phyloP scores from a whole-genome alignment of 2,888 invertebrate genomes.

The Thyatira batis region DNA sequence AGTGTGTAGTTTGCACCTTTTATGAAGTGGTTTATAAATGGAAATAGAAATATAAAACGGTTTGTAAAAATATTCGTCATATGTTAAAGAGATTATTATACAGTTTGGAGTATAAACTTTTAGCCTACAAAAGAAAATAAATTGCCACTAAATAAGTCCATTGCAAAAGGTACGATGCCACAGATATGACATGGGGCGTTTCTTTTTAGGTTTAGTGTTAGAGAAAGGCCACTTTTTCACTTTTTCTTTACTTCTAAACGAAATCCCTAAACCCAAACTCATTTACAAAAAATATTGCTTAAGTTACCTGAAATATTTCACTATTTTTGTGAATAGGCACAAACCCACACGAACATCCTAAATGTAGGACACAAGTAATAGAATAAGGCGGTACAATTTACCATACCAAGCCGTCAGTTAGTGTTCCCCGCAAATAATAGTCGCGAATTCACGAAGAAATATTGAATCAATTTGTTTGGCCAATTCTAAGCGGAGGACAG shows the following conservation, averaged over 20 bases:
- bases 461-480: constrained; percentile 64
- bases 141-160: too few species aligned
- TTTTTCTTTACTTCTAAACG: too few species aligned
- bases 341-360: neutral
- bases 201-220: neutral
- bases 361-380: neutral
- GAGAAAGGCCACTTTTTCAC: too few species aligned
- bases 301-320: neutral
- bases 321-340: neutral
- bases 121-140: too few species aligned
- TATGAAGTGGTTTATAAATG: too few species aligned
- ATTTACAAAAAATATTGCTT: neutral
- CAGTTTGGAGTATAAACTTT: too few species aligned
- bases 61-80: too few species aligned
- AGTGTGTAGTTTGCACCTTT: too few species aligned
- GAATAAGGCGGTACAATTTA: constrained; percentile 4
- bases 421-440: constrained; percentile 32
- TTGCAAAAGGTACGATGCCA: too few species aligned
- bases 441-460: constrained; percentile 39
- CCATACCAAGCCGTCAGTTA: constrained; percentile 1
- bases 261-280: neutral
- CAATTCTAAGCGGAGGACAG: constrained; percentile 49
- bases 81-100: too few species aligned
- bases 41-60: too few species aligned
- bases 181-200: too few species aligned